Evolutionary conservation across 2,888 invertebrate species (phyloP).

Genomic region (Drosophila hawaiiensis): DNA sequence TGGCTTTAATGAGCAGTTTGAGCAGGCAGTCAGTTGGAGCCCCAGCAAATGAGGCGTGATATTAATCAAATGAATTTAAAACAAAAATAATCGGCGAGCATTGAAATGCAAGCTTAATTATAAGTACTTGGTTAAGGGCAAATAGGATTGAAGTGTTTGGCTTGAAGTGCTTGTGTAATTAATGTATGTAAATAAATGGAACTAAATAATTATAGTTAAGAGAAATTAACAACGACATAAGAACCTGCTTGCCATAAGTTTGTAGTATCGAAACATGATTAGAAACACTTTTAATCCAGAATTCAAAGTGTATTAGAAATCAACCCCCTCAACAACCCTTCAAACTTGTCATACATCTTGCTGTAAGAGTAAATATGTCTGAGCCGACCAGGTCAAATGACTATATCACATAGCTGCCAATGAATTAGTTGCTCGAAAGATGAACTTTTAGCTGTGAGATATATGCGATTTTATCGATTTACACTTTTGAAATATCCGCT

Average conservation of each 20-base stretch:
- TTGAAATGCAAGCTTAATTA: constrained; percentile 22
- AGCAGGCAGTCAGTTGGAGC: constrained; percentile 7
- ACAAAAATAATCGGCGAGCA: constrained; percentile 35
- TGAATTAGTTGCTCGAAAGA: background rate
- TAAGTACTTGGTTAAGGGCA: background rate
- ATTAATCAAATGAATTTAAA: constrained; percentile 52
- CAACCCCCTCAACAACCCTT: no score
- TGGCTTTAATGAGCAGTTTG: constrained; percentile 30
- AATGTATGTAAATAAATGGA: constrained; percentile 6
- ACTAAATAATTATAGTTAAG: constrained; percentile 9
- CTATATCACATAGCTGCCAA: background rate
- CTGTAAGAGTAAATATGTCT: no score
- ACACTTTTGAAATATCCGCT: no score
- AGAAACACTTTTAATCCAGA: background rate
- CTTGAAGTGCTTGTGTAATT: background rate
- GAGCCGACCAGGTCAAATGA: no score
- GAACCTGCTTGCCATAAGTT: background rate
- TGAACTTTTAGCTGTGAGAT: background rate
- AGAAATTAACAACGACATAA: constrained; percentile 9
- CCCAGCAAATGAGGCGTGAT: constrained; percentile 54
- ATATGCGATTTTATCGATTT: no score
- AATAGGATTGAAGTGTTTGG: background rate
- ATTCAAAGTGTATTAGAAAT: no score
- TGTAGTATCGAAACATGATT: background rate
- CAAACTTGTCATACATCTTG: no score